Percentiles rank a stretch among this genome's conserved stretches.
These are phyloP conservation scores for Eumaeus atala DNA, from an alignment of 1,140 invertebrate genomes.

Conservation along the genomic window DNA sequence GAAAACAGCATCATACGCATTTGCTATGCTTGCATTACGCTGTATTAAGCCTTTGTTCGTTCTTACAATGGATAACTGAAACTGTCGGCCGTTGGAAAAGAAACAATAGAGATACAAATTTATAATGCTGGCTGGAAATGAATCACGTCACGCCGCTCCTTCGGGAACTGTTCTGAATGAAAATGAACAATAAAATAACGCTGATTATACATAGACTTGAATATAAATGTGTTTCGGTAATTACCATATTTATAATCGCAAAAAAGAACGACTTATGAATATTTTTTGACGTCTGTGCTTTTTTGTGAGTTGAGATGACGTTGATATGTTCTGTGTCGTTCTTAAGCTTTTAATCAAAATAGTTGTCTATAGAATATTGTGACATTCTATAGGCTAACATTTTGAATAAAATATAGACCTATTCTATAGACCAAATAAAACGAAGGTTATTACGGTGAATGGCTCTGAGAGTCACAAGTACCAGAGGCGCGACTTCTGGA, in stretches of 20 bases:
- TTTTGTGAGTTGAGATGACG: not conserved
- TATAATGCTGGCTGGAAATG: conserved; percentile 67
- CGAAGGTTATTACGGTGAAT: too few relatives aligned
- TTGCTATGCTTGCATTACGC: conserved; percentile 19
- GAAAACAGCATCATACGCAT: conserved; percentile 3
- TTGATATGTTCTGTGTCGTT: too few relatives aligned
- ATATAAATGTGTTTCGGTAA: conserved; percentile 35
- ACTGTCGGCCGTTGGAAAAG: conserved; percentile 54
- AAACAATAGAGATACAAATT: conserved; percentile 67
- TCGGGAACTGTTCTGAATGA: conserved; percentile 51
- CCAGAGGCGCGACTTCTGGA: too few relatives aligned
- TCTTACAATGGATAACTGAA: conserved; percentile 56
- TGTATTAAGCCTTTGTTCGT: conserved; percentile 41
- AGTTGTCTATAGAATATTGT: too few relatives aligned
- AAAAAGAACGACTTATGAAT: not conserved
- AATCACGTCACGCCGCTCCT: conserved; percentile 61
- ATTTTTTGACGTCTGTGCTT: not conserved
- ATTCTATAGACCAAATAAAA: too few relatives aligned
- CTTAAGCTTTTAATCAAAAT: too few relatives aligned
- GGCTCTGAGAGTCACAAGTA: too few relatives aligned
- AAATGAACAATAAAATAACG: conserved; percentile 58
- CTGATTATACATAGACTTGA: conserved; percentile 41
- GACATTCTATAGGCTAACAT: too few relatives aligned
- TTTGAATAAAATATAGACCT: too few relatives aligned
- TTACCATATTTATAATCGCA: conserved; percentile 16